These are phyloP conservation scores for Drosophila maculinotata DNA, from an alignment of 2,888 invertebrate species.

Conservation along the genomic window DNA sequence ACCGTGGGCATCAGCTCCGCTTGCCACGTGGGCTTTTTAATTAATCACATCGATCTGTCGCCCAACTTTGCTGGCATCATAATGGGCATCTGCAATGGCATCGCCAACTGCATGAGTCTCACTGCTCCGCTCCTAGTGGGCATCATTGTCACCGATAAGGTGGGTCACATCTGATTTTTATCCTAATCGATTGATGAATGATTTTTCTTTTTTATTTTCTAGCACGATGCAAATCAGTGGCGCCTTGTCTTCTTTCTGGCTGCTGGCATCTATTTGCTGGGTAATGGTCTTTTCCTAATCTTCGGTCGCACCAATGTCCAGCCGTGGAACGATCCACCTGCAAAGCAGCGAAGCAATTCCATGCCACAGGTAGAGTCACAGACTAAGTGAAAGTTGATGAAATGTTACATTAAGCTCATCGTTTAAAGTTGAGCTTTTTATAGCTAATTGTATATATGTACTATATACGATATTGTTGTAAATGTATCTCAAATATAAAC, in stretches of 20 bases:
- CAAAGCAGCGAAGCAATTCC: conserved; percentile 61
- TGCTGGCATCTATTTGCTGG: conserved; percentile 89
- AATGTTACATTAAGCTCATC: not conserved
- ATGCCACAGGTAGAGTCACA: conserved; percentile 70
- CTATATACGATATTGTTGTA: not conserved
- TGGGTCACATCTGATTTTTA: conserved; percentile 73
- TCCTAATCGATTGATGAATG: not conserved
- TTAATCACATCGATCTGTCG: conserved; percentile 89
- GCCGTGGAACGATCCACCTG: conserved; percentile 88
- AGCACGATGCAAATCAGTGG: conserved; percentile 90
- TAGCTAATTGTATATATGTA: not conserved
- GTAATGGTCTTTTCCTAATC: conserved; percentile 89
- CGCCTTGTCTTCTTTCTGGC: conserved; percentile 90
- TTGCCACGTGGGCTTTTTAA: conserved; percentile 87
- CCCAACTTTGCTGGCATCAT: conserved; percentile 89
- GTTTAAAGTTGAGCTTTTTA: not conserved
- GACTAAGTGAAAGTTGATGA: conserved; percentile 1
- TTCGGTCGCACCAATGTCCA: conserved; percentile 89
- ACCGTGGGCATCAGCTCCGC: conserved; percentile 88
- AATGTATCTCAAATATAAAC: not conserved
- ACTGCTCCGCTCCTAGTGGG: conserved; percentile 88
- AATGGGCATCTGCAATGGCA: conserved; percentile 89
- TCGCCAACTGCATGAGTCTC: conserved; percentile 88
- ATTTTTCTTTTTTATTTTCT: not conserved
- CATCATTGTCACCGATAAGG: conserved; percentile 87